Evolutionary conservation across 2,797 vertebrate species (phyloP).

Genomic region (Ispidina lecontei): DNA sequence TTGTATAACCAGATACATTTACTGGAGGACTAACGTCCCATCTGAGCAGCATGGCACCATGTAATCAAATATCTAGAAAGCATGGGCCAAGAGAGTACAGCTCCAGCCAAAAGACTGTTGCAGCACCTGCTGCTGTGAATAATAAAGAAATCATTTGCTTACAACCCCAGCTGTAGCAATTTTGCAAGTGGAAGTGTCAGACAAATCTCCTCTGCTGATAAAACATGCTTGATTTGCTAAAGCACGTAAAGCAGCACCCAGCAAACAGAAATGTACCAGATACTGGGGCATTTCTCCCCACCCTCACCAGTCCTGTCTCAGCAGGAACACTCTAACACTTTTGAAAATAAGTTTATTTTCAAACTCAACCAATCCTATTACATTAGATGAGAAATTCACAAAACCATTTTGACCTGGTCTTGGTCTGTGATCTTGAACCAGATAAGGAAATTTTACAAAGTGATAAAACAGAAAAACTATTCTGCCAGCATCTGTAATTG

Average conservation of each 20-base stretch:
- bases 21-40: constrained; percentile 8
- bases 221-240: background rate
- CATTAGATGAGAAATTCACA: background rate
- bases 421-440: background rate
- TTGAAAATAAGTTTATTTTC: background rate
- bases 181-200: constrained; percentile 58
- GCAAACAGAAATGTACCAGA: background rate
- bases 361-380: background rate
- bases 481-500: background rate
- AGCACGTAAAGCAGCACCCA: background rate
- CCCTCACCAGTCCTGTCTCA: background rate
- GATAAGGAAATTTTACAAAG: background rate
- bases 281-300: background rate
- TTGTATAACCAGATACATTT: constrained; percentile 40
- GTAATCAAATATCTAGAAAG: constrained; percentile 61
- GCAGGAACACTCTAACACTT: background rate
- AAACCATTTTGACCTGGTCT: background rate
- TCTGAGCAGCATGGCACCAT: constrained; percentile 12
- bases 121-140: constrained; percentile 72
- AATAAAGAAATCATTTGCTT: constrained; percentile 64
- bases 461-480: background rate
- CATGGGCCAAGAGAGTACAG: constrained; percentile 3
- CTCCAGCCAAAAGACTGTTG: constrained; percentile 42
- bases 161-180: constrained; percentile 43
- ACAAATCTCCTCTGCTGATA: constrained; percentile 49